Percentiles rank a stretch among this genome's conserved stretches.
phyloP scores from a whole-genome alignment of 2,888 invertebrate genomes.

The Caenorhabditis sp. region DNA sequence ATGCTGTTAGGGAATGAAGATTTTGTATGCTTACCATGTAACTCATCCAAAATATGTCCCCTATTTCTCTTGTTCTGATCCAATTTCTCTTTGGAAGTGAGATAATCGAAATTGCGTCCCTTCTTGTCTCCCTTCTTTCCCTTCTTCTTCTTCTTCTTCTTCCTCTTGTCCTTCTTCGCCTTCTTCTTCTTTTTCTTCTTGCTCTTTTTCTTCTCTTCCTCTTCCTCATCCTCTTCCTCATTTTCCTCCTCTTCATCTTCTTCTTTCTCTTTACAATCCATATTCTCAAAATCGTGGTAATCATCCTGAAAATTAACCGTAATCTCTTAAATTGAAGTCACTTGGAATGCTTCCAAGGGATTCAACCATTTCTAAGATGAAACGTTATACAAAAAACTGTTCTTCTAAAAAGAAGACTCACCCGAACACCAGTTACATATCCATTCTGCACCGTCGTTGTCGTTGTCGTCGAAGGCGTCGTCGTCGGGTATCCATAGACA shows the following conservation, averaged over 20 bases:
- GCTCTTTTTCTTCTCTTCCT: constrained; percentile 17
- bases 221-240: constrained; percentile 28
- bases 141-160: constrained; percentile 37
- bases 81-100: constrained; percentile 37
- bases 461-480: constrained; percentile 10
- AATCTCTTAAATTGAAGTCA: background rate
- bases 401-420: no score
- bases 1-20: background rate
- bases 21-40: constrained; percentile 25
- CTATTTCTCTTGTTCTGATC: constrained; percentile 37
- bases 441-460: no score
- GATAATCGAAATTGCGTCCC: constrained; percentile 23
- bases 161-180: constrained; percentile 39
- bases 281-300: constrained; percentile 38
- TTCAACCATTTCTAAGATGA: no score
- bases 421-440: background rate
- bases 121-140: constrained; percentile 23
- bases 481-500: constrained; percentile 13
- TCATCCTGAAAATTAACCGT: constrained; percentile 27
- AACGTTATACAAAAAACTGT: no score
- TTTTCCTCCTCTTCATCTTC: constrained; percentile 16
- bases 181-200: constrained; percentile 36
- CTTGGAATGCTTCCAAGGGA: no score
- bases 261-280: constrained; percentile 23
- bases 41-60: constrained; percentile 37